A percentile compares a stretch with the other conserved stretches of the same genome.
These are phyloP conservation scores for Drosophila atripex DNA, from an alignment of 2,888 invertebrate genomes.

Conservation along the genomic window DNA sequence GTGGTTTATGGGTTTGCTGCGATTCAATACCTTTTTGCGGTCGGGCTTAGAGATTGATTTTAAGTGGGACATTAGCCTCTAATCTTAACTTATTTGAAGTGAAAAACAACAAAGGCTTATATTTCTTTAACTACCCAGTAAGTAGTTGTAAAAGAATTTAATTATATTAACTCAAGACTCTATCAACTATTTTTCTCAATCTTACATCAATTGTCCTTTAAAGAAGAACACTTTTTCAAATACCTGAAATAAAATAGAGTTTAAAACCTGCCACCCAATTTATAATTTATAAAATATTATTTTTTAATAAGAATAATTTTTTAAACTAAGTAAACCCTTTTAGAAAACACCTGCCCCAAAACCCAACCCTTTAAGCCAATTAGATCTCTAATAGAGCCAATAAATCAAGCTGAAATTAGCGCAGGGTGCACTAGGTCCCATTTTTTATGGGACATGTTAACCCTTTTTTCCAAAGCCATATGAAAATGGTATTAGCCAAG, in stretches of 20 bases:
- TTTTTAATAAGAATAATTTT: background rate
- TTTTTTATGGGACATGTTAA: constrained; percentile 56
- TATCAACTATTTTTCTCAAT: too few relatives aligned
- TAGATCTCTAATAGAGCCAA: constrained; percentile 65
- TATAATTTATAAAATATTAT: background rate
- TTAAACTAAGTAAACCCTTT: background rate
- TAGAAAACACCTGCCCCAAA: constrained; percentile 28
- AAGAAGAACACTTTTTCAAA: too few relatives aligned
- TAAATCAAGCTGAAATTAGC: constrained; percentile 63
- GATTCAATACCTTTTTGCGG: background rate
- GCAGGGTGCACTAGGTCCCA: constrained; percentile 56
- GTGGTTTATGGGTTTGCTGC: background rate
- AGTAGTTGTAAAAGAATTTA: too few relatives aligned
- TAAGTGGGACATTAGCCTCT: background rate
- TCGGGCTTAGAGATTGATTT: background rate
- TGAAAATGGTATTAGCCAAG: constrained; percentile 75
- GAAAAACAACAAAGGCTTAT: too few relatives aligned
- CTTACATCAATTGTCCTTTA: too few relatives aligned
- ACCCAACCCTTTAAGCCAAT: constrained; percentile 56
- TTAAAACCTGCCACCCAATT: background rate
- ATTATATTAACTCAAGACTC: too few relatives aligned
- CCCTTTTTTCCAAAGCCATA: constrained; percentile 54
- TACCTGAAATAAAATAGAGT: too few relatives aligned
- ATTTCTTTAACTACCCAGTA: too few relatives aligned
- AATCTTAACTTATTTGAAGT: too few relatives aligned